Evolutionary conservation across 2,113 vertebrate genomes (phyloP), one percentile per base, ranked within the genome.

Genomic region (Petromus typicus): DNA sequence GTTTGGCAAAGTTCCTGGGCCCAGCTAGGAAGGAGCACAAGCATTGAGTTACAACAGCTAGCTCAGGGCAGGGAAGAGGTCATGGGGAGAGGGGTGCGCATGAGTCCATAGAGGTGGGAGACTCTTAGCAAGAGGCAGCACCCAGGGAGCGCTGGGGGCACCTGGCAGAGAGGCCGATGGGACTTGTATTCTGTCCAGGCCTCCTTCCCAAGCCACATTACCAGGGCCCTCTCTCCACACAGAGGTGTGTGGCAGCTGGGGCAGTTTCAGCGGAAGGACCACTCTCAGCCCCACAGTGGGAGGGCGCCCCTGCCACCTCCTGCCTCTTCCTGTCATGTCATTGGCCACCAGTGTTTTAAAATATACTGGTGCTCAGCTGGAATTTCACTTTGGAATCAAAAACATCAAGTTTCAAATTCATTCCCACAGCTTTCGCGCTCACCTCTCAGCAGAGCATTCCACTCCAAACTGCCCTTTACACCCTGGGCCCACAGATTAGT

Each of bases 271-370:
- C 93, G 79, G 27, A 84, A 81, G 78, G 90, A 93, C 63, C 48
- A 43, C 86, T 79, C 61, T 93, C 59, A 85, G 69, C 67, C 93
- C 69, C 43, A 94, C 69, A 67, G 81, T 2, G n/a, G 57, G 81
- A 94, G 84, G 93, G 75, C 17, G 6, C 91, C 23, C 1, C 96
- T 0, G 4, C 84, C 86, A 94, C 89, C 88, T 6, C 96, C 76
- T 64, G 93, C 95, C 94, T 97, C 48, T 91, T 97, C 34, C 97
- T 94, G 96, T 37, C 57, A 85, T 30, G 64, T 93, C 81, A 84
- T 91, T 90, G 93, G 96, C 91, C 90, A 96, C 87, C 92, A 95
- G 71, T 91, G 89, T 96, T 97, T 95, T 90, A 97, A 91, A 97
- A 95, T 78, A 92, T 66, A 96, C 89, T 90, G 91, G 63, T 34